Evolutionary conservation across 2,113 vertebrate genomes (phyloP).

Genomic region (Callopanchax toddi): DNA sequence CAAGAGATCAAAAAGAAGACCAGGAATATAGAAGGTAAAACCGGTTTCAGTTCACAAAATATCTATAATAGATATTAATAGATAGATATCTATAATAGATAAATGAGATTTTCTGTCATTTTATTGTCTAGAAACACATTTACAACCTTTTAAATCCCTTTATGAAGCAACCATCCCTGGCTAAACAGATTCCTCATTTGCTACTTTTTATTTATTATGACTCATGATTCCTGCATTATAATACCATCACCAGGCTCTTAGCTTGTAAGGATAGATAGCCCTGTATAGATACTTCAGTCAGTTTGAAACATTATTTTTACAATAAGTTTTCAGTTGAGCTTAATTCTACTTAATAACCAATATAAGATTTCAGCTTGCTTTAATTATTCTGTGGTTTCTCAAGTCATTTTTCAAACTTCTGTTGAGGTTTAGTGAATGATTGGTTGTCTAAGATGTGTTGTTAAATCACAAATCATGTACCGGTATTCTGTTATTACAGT

Average conservation of each 20-base stretch:
- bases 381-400: background rate
- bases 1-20: slow-evolving; percentile 93
- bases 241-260: background rate
- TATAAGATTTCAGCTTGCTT: background rate
- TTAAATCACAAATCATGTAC: background rate
- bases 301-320: background rate
- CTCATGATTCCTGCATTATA: background rate
- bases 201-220: background rate
- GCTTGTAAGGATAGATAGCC: background rate
- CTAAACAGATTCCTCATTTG: background rate
- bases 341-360: background rate
- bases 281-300: background rate
- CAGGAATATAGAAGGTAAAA: slow-evolving; percentile 93
- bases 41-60: background rate
- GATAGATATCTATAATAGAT: slow-evolving; percentile 1
- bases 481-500: too few relatives aligned
- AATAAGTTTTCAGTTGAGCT: background rate
- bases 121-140: background rate
- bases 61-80: slow-evolving; percentile 6
- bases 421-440: background rate
- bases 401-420: background rate
- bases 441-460: background rate
- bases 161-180: background rate
- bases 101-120: background rate
- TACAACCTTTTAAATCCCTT: background rate